Evolutionary conservation across 2,113 vertebrate genomes (phyloP).

Genomic region (Clarias gariepinus): DNA sequence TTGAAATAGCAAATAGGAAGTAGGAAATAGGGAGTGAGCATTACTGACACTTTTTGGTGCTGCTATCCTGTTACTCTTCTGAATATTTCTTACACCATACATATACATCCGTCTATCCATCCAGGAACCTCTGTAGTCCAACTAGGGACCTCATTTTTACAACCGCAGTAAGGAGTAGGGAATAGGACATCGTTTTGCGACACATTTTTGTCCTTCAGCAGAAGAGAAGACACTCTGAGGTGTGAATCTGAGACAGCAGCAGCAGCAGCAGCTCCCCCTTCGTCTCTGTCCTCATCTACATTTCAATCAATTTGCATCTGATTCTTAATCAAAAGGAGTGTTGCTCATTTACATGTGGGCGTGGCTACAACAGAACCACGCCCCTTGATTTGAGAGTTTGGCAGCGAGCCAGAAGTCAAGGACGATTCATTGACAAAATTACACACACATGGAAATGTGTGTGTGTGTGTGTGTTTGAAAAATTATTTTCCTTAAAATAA

Average conservation of each 20-base stretch:
- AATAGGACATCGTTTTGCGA: not conserved
- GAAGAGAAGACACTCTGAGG: slow-evolving; percentile 8
- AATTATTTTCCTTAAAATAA: not conserved
- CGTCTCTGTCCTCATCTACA: slow-evolving; percentile 23
- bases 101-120: no score
- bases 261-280: slow-evolving; percentile 29
- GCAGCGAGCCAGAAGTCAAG: slow-evolving; percentile 56
- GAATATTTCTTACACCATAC: no score
- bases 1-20: no score
- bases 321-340: slow-evolving; percentile 74
- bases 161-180: no score
- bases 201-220: not conserved
- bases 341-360: slow-evolving; percentile 64
- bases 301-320: slow-evolving; percentile 64
- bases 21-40: no score
- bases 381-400: slow-evolving; percentile 53
- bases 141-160: no score
- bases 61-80: no score
- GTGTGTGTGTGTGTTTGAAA: not conserved
- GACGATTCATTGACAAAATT: not conserved
- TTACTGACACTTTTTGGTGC: no score
- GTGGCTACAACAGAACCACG: slow-evolving; percentile 38
- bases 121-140: no score
- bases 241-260: slow-evolving; percentile 62
- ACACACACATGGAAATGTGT: not conserved